Conservation (phyloP, 2,113 vertebrate species). For the Plestiodon gilberti region DNA sequence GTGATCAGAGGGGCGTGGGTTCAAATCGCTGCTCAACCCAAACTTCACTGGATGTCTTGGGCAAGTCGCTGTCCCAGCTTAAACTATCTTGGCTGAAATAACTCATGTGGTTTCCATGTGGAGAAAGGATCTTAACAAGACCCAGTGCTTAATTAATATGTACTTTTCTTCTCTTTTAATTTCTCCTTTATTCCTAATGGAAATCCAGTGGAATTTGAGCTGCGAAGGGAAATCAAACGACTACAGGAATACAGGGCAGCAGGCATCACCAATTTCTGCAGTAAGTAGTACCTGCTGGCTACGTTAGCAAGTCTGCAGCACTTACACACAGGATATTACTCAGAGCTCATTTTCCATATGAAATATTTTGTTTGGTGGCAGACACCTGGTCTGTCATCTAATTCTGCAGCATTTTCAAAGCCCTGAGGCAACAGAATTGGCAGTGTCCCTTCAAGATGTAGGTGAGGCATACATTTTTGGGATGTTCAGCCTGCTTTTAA, state of each 20-base stretch:
- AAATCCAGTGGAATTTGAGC: slow-evolving; percentile 93
- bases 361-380: slow-evolving; percentile 12
- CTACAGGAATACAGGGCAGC: slow-evolving; percentile 94
- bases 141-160: slow-evolving; percentile 43
- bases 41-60: neutral
- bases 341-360: slow-evolving; percentile 10
- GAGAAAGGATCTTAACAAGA: neutral
- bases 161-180: slow-evolving; percentile 53
- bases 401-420: too few relatives aligned
- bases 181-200: slow-evolving; percentile 10
- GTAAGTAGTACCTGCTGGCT: slow-evolving; percentile 86
- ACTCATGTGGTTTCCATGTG: neutral
- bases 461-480: too few relatives aligned
- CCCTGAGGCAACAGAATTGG: too few relatives aligned
- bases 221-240: slow-evolving; percentile 90
- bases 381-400: too few relatives aligned
- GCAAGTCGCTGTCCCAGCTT: too few relatives aligned
- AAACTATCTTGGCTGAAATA: neutral
- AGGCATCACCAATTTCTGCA: slow-evolving; percentile 95
- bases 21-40: neutral
- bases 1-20: neutral
- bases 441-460: too few relatives aligned
- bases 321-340: slow-evolving; percentile 2
- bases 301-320: slow-evolving; percentile 43
- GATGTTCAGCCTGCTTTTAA: too few relatives aligned